Base-by-base conservation (phyloP, 2,797 vertebrate species). In the Melanotaenia boesemani region DNA sequence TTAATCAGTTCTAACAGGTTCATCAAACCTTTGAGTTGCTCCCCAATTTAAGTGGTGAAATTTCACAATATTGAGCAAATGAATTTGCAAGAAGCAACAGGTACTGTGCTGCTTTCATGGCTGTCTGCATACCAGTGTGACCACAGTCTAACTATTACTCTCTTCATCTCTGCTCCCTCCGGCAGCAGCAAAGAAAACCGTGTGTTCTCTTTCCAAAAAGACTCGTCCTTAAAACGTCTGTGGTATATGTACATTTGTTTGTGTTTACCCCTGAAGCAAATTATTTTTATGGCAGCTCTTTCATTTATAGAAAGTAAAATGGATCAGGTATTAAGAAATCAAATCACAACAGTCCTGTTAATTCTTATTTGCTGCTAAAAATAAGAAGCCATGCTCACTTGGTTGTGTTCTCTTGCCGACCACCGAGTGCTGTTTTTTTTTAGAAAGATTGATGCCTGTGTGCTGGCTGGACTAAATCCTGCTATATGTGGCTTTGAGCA, bases 41-140 rank as follows among this genome's bases (percentile, higher is more conserved):
- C 71, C 79, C 79, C 65, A 78, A 91, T 89, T 91, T 88, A 85
- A 90, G 83, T 20, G 18, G 74, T 76, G 80, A 86, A 90, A 93
- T 93, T 94, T 92, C 92, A 90, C 88, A 93, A 90, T 93, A 93
- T 88, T 89, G 92, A 91, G 89, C 83, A 92, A 94, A 93, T 93
- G 93, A 85, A 93, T 91, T 88, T 88, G 91, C 96, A 96, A 96
- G 96, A 96, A 88, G 90, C 90, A 92, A 93, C 96, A 96, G 92
- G 95, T 85, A 90, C 61, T 61, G 82, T 54, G 66, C 72, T 75
- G 89, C 91, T 94, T 93, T 95, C 94, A 94, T 94, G 93, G 75
- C 90, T 87, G 94, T 95, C 94, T 93, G 93, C 95, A 95, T 95
- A 95, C 92, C 95, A 86, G 73, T 87, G 91, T 95, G 93, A 95